Evolutionary conservation across 2,888 invertebrate species (phyloP), one percentile per base, ranked within the genome.

Genomic region (Perizoma flavofasciatum): DNA sequence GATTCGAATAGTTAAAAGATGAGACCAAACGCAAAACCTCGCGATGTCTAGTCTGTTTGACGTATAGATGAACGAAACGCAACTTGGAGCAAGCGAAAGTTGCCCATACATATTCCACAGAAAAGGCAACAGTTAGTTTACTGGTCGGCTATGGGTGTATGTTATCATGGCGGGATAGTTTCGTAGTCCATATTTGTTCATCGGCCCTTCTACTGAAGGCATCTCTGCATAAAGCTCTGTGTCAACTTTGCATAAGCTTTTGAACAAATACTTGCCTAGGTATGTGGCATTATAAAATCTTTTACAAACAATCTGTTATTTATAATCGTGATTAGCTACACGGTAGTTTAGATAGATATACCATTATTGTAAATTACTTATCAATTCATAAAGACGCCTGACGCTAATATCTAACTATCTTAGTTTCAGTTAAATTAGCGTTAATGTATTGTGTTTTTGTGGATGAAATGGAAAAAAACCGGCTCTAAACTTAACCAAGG

Each of bases 141-240:
- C 55, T 53, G 49, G 41, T 32, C 37, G 60, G 5, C 43, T 8
- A 48, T 34, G 37, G 55, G 11, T 37, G 41, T 49, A 47, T 49
- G 39, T 52, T 58, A 53, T 49, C 49, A 37, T 45, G 55, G 32
- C 40, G 48, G 57, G 41, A 50, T 50, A 54, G 54, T 47, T 49
- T 45, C n/a, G 7, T 37, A 43, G 11, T 39, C 61, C 57, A 54
- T 61, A 61, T 57, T 61, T 61, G 61, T 57, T 57, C 53, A 54
- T 51, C 46, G 49, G 52, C 34, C 56, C 39, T 45, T 52, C 57
- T 5, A 39, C 55, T 39, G 39, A 56, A 41, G 11, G 37, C 22
- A 35, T 41, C 49, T 40, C 35, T 35, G 40, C 53, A 54, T 55
- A 51, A 52, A 53, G 35, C 46, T 44, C 35, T 10, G 43, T 40